A percentile compares a stretch with the other conserved stretches of the same genome.
Conservation (phyloP, 2,113 vertebrate genomes). For the Telmatochromis sp. region DNA sequence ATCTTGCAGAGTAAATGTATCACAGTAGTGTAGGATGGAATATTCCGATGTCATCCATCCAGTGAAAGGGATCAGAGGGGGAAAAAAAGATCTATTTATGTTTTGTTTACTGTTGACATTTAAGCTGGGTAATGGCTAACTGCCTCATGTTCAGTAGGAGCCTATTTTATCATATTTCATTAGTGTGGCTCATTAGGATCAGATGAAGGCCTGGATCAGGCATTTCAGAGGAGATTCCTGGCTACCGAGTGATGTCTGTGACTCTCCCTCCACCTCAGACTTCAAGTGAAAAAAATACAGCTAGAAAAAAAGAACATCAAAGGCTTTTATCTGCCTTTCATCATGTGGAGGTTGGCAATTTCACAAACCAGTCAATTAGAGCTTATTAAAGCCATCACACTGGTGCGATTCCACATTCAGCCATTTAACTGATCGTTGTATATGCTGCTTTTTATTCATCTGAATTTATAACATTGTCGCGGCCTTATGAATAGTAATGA, state of each 20-base stretch:
- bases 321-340: slow-evolving; percentile 62
- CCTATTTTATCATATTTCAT: slow-evolving; percentile 52
- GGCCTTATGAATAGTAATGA: background rate
- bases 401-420: background rate
- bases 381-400: slow-evolving; percentile 27
- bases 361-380: slow-evolving; percentile 59
- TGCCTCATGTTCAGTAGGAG: slow-evolving; percentile 23
- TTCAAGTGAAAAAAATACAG: background rate
- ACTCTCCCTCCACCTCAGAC: slow-evolving; percentile 5
- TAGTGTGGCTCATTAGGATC: slow-evolving; percentile 49
- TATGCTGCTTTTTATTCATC: background rate
- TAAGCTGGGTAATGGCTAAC: slow-evolving; percentile 6
- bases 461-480: background rate
- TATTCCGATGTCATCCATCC: background rate
- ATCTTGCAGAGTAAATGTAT: background rate
- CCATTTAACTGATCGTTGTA: background rate
- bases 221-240: slow-evolving; percentile 25
- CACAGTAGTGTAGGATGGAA: background rate
- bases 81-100: background rate
- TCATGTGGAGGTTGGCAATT: slow-evolving; percentile 53
- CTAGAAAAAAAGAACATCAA: slow-evolving; percentile 36
- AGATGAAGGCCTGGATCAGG: slow-evolving; percentile 23
- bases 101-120: slow-evolving; percentile 55
- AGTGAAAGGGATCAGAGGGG: background rate
- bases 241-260: slow-evolving; percentile 29